Evolutionary conservation across 2,888 invertebrate genomes (phyloP).

Genomic region (Ectemnius cavifrons): DNA sequence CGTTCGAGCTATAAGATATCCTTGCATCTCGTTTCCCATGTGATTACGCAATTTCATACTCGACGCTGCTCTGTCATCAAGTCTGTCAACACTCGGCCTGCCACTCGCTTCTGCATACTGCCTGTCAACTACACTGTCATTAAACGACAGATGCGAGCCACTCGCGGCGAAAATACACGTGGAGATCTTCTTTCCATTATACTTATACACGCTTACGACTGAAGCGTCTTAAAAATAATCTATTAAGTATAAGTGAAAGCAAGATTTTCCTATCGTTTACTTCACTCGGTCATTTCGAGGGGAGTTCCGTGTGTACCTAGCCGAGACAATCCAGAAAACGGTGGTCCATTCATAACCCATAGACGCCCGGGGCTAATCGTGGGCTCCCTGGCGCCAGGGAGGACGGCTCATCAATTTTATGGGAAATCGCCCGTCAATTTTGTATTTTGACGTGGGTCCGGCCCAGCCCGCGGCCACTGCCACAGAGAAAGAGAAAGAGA

Average conservation of each 20-base stretch:
- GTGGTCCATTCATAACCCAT: conserved; percentile 69
- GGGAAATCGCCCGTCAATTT: conserved; percentile 75
- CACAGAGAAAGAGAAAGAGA: no score
- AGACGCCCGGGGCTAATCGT: conserved; percentile 62
- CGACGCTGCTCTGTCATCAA: conserved; percentile 12
- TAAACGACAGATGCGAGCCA: neutral
- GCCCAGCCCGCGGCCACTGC: conserved; percentile 16
- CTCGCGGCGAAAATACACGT: neutral
- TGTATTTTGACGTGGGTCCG: conserved; percentile 71
- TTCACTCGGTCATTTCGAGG: no score
- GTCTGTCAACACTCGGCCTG: conserved; percentile 2
- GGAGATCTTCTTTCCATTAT: no score
- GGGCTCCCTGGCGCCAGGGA: conserved; percentile 63
- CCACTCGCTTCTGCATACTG: neutral
- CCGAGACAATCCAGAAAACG: conserved; percentile 55
- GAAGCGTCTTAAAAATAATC: no score
- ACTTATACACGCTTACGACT: no score
- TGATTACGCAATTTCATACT: conserved; percentile 6
- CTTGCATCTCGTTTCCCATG: neutral
- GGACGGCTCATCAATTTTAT: conserved; percentile 74
- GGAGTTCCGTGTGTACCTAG: conserved; percentile 40
- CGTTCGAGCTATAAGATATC: neutral
- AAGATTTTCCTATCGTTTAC: no score
- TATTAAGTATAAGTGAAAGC: no score
- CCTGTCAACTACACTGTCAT: neutral